Evolutionary conservation across 2,113 vertebrate genomes (phyloP), one percentile per base, ranked within the genome.

Genomic region (Cebus imitator): DNA sequence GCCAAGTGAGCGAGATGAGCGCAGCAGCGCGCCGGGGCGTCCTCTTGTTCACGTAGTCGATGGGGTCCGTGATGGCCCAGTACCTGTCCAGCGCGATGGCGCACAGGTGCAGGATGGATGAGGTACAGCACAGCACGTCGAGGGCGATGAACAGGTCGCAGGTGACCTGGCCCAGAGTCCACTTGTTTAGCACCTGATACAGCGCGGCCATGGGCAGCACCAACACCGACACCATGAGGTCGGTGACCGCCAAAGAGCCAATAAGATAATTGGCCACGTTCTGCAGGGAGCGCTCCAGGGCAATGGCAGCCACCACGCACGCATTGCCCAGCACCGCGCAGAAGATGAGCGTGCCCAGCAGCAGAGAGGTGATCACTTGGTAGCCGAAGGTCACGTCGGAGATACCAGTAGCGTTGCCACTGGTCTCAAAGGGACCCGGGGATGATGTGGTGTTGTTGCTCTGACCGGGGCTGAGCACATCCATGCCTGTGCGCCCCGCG

Each of bases 221-320:
- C 96, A 99, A 98, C 82, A 99, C 99, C 58, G 99, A 99, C 76
- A 99, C 99, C 99, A 99, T 99, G 96, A 99, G 99, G 98, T 99
- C 99, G 82, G 99, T 99, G 90, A 99, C 99, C 7, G 99, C 99
- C 98, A 99, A 98, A 0, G 99, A 99, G 72, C 99, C 99, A 98
- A 99, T 99, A 87, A 99, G 99, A 98, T 99, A 99, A 99, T 99
- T 99, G 90, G 99, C 99, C 96, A 99, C 99, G 76, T 99, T 99
- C 98, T 99, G 99, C 97, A 99, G 99, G 96, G 99, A 99, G 97
- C 99, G 99, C 98, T 99, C 99, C 98, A 99, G 96, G 89, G 99
- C 99, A 97, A 99, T 99, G 92, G 99, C 99, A 2, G 99, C 99
- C 95, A 99, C 99, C 96, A 99, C 99, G 98, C 99, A 99, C 32